Conservation (phyloP, 2,888 invertebrate species). For the Polyommatus iphigenia region DNA sequence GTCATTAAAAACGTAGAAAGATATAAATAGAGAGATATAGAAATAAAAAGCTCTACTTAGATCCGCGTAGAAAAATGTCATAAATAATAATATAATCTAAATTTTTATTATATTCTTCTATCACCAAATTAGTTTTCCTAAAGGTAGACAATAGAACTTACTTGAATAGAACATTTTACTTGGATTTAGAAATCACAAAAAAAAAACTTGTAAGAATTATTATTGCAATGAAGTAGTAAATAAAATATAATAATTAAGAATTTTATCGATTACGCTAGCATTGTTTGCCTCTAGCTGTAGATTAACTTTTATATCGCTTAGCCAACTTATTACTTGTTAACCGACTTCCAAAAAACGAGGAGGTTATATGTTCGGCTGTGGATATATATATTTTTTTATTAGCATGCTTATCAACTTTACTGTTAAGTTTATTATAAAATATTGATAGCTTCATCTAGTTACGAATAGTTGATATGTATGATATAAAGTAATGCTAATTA, state of each 20-base stretch:
- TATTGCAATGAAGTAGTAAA: background rate
- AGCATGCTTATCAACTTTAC: slow-evolving; percentile 19
- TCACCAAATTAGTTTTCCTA: background rate
- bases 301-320: slow-evolving; percentile 3
- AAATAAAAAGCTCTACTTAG: no score
- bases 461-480: background rate
- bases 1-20: no score
- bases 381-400: no score
- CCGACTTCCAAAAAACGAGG: no score
- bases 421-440: background rate
- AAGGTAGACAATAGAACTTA: background rate
- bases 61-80: no score
- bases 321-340: slow-evolving; percentile 14
- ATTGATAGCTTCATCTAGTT: background rate
- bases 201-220: background rate
- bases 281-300: slow-evolving; percentile 14
- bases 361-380: no score
- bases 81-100: background rate
- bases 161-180: background rate
- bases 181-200: background rate
- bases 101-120: no score
- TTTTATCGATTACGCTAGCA: background rate
- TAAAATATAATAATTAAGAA: background rate
- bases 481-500: background rate
- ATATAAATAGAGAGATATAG: no score